Conservation (phyloP, 2,888 invertebrate species). For the Drosophila vallismaia region DNA sequence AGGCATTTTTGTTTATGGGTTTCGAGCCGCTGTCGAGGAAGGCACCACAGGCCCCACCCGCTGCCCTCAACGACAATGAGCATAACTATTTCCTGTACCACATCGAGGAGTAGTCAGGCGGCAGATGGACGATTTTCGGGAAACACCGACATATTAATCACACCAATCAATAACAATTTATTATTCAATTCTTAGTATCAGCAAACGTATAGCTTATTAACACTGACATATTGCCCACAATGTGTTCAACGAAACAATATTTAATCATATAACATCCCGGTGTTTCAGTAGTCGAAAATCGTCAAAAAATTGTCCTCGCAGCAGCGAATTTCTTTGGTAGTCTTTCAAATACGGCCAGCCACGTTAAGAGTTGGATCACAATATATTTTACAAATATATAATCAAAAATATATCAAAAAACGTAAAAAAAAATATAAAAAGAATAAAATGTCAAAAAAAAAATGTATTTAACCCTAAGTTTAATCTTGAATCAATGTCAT, state of each 20-base stretch:
- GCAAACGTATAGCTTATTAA: slow-evolving; percentile 14
- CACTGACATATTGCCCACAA: slow-evolving; percentile 67
- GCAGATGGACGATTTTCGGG: slow-evolving; percentile 49
- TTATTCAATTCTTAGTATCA: slow-evolving; percentile 13
- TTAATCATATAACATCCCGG: slow-evolving; percentile 31
- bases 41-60: slow-evolving; percentile 89
- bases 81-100: slow-evolving; percentile 85
- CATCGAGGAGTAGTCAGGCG: slow-evolving; percentile 82
- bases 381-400: slow-evolving; percentile 65
- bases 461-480: slow-evolving; percentile 57
- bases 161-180: slow-evolving; percentile 11
- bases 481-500: slow-evolving; percentile 64
- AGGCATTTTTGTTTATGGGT: slow-evolving; percentile 98
- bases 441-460: slow-evolving; percentile 40
- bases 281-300: slow-evolving; percentile 46
- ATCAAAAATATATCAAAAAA: slow-evolving; percentile 54
- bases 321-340: slow-evolving; percentile 45
- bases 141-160: slow-evolving; percentile 14
- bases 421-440: slow-evolving; percentile 46
- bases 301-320: slow-evolving; percentile 56
- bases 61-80: slow-evolving; percentile 86
- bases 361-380: slow-evolving; percentile 82
- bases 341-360: slow-evolving; percentile 54
- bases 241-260: slow-evolving; percentile 61
- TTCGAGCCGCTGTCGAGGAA: slow-evolving; percentile 94